Conservation (phyloP, 1,140 invertebrate genomes). For the Papilio dardanus region DNA sequence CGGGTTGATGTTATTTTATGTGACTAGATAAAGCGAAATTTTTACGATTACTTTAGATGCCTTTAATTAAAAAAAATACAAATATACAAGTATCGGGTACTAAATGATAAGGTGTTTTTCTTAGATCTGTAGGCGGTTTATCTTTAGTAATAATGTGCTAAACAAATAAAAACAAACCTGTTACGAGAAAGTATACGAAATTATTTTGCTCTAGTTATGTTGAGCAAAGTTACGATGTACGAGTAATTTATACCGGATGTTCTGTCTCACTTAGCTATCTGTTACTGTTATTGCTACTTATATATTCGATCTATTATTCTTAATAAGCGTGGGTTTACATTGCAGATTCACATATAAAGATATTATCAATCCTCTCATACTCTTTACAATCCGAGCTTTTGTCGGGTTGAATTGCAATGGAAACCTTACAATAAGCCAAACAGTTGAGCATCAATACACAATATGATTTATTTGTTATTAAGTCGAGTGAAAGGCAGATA, state of each 20-base stretch:
- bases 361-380: neutral
- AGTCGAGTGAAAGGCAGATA: neutral
- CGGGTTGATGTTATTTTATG: too few species aligned
- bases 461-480: neutral
- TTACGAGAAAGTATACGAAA: slow-evolving; percentile 66
- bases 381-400: neutral
- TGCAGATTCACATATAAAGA: neutral
- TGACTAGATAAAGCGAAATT: too few species aligned
- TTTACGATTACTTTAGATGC: too few species aligned
- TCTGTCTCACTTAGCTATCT: slow-evolving; percentile 26
- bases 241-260: slow-evolving; percentile 40
- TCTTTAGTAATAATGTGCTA: neutral
- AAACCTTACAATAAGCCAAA: neutral
- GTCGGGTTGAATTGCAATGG: neutral
- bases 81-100: too few species aligned
- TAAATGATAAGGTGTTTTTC: neutral
- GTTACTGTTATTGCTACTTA: neutral
- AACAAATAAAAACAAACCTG: slow-evolving; percentile 57
- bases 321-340: neutral
- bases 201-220: slow-evolving; percentile 72
- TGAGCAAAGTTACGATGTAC: slow-evolving; percentile 48
- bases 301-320: neutral
- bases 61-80: too few species aligned
- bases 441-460: neutral
- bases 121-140: neutral